Evolutionary conservation across 1,140 invertebrate species (phyloP).

Genomic region (Macrobrachium nipponense): DNA sequence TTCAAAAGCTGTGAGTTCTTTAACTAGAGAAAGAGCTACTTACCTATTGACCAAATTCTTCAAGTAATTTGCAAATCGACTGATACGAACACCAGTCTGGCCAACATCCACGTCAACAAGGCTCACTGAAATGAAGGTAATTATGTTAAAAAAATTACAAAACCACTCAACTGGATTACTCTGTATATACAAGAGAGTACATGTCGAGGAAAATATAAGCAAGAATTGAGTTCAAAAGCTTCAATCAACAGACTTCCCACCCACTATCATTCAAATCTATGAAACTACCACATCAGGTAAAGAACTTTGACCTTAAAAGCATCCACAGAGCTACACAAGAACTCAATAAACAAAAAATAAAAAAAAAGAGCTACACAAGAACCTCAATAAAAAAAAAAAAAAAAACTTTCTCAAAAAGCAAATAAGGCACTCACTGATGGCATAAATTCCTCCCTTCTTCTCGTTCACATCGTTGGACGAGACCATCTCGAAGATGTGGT

Average conservation of each 20-base stretch:
- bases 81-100: slow-evolving; percentile 89
- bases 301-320: too few relatives aligned
- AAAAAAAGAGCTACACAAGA: not conserved
- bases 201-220: too few relatives aligned
- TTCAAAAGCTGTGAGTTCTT: not conserved
- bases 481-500: slow-evolving; percentile 96
- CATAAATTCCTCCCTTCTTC: slow-evolving; percentile 94
- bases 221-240: too few relatives aligned
- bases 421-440: slow-evolving; percentile 81
- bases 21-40: not conserved
- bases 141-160: too few relatives aligned
- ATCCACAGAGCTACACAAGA: too few relatives aligned
- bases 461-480: slow-evolving; percentile 92
- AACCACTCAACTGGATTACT: too few relatives aligned
- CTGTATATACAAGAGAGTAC: too few relatives aligned
- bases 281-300: too few relatives aligned
- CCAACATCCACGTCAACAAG: slow-evolving; percentile 92
- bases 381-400: not conserved
- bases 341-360: too few relatives aligned
- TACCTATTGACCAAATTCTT: slow-evolving; percentile 74
- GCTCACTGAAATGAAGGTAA: slow-evolving; percentile 76
- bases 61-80: slow-evolving; percentile 92
- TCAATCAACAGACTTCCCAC: too few relatives aligned
- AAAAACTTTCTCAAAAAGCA: not conserved
- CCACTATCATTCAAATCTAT: too few relatives aligned